Base-by-base conservation (phyloP, 2,888 invertebrate species). In the Caradrina kadenii region DNA sequence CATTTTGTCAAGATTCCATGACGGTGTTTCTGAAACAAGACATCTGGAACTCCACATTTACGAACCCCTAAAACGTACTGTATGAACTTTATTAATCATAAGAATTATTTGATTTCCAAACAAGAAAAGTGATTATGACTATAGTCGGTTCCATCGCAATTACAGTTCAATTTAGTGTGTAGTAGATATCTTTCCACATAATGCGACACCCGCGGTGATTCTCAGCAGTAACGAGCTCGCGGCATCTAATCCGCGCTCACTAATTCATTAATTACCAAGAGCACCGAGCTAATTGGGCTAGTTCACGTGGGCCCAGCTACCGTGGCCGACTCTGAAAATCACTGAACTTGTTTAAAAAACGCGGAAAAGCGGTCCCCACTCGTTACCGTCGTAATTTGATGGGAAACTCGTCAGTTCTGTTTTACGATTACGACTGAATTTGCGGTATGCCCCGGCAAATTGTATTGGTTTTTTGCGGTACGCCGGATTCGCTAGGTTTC, bases 191-290 rank as follows among this genome's bases (percentile, higher is more conserved):
- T 80, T 77, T 82, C 69, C 74, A 78, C 68, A 76, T 79, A 75
- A 79, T 74, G 74, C 76, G 79, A 77, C 79, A 78, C 79, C 79
- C 70, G 82, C 79, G 73, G 81, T 69, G 76, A 65, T 81, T 78
- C 81, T 73, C 71, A 78, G 64, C 63, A 68, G 48, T 78, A 74
- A 81, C 72, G 65, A 81, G 72, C 64, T 58, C 63, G 60, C 73
- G 71, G 79, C 81, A 67, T 69, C 70, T 68, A 62, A 79, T 76
- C 73, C 69, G 67, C 55, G 69, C 77, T 81, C 80, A 74, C 79
- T 86, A 88, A 89, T 88, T 82, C 87, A 89, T 89, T 92, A 88
- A 91, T 92, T 91, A 45, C 45, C 45, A 91, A 84, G 84, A 82
- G 67, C 75, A 69, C 69, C 75, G 73, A 80, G 82, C 86, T 93